A percentile compares a stretch with the other conserved stretches of the same genome.
phyloP scores from a whole-genome alignment of 2,113 vertebrate species.

The Zootoca vivipara region DNA sequence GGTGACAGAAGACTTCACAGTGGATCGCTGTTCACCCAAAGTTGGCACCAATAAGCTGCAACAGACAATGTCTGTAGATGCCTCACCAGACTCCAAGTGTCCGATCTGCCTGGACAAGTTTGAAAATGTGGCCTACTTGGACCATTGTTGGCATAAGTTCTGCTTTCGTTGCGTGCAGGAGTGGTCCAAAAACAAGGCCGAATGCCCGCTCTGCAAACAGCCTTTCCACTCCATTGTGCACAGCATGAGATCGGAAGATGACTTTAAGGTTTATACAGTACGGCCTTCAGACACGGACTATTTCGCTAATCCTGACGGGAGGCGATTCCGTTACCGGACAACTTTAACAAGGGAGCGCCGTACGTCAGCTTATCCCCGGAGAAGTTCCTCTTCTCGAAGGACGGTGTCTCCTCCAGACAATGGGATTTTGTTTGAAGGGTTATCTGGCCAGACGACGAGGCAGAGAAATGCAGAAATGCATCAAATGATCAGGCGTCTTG shows the following conservation, averaged over 20 bases:
- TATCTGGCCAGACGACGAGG: conserved; percentile 56
- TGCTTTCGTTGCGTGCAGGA: conserved; percentile 95
- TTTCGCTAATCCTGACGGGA: conserved; percentile 82
- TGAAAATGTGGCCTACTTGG: conserved; percentile 90
- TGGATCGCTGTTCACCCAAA: conserved; percentile 73
- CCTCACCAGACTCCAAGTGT: conserved; percentile 95
- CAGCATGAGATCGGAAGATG: conserved; percentile 89
- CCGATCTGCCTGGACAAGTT: conserved; percentile 96
- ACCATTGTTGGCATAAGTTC: conserved; percentile 92
- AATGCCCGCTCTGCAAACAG: conserved; percentile 96
- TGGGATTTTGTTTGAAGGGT: conserved; percentile 84
- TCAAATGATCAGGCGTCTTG: conserved; percentile 82
- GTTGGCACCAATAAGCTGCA: conserved; percentile 76
- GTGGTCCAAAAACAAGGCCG: conserved; percentile 98
- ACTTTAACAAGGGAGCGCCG: conserved; percentile 82
- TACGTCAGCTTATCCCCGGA: conserved; percentile 55
- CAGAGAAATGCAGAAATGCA: conserved; percentile 78
- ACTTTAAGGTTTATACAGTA: conserved; percentile 90
- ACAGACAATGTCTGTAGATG: conserved; percentile 75
- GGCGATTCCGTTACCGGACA: conserved; percentile 88
- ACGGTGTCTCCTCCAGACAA: conserved; percentile 82
- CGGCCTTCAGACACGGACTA: conserved; percentile 78
- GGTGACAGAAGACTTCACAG: conserved; percentile 79
- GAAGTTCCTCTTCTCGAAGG: conserved; percentile 61
- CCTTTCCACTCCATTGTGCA: conserved; percentile 94